These are phyloP conservation scores for Sorex fumeus DNA, from an alignment of 2,113 vertebrate species.

Conservation along the genomic window DNA sequence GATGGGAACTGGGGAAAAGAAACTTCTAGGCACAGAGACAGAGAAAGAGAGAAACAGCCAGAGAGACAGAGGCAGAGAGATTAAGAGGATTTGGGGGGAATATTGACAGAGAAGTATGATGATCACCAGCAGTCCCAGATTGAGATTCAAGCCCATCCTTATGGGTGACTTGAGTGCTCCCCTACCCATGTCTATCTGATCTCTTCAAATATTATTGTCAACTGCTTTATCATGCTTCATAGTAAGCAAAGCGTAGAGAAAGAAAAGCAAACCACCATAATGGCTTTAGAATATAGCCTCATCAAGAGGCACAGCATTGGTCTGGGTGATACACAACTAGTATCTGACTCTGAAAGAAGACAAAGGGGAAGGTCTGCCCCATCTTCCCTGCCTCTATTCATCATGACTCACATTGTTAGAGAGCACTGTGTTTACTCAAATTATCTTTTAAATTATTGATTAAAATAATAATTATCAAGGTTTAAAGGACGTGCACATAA, in stretches of 20 bases:
- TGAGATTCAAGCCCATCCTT: background rate
- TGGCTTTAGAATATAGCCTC: background rate
- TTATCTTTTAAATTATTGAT: background rate
- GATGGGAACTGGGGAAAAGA: background rate
- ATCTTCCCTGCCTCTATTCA: too few relatives aligned
- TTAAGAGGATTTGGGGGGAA: too few relatives aligned
- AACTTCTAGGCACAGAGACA: too few relatives aligned
- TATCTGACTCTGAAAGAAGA: background rate
- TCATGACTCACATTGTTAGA: too few relatives aligned
- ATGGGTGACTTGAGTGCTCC: background rate
- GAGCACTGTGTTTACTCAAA: background rate
- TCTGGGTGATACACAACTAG: background rate
- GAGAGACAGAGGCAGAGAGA: too few relatives aligned
- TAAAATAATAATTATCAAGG: background rate
- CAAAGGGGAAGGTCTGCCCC: too few relatives aligned
- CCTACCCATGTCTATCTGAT: background rate
- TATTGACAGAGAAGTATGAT: background rate
- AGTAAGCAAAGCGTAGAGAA: background rate
- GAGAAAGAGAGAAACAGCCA: too few relatives aligned
- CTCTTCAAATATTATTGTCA: constrained; percentile 9
- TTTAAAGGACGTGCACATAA: background rate
- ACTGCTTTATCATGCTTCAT: background rate
- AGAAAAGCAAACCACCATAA: background rate
- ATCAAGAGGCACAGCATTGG: background rate
- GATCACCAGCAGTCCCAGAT: background rate